Base-by-base conservation (phyloP, 2,797 vertebrate genomes). In the Muscicapa striata region DNA sequence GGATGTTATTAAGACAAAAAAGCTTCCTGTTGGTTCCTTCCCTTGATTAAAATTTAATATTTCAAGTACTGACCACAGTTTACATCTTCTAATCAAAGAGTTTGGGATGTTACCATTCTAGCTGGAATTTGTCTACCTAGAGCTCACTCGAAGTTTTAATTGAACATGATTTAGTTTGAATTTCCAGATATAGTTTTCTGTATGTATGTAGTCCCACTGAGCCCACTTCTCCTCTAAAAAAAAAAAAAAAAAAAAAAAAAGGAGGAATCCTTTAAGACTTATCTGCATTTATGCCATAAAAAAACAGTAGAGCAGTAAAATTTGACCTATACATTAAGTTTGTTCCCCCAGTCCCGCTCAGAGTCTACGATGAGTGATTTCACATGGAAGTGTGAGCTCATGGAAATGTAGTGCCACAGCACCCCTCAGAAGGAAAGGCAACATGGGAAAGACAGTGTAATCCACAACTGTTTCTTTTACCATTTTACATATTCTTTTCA, bases 381-480 rank as follows among this genome's bases (percentile, higher is more conserved):
- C 82, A 43, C 27, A 19, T 51, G 22, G 32, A 38, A 32, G 4
- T 13, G 5, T 45, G 6, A 16, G 23, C 13, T 38, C 22, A 45
- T 23, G 32, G 45, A 66, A 27, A 38, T 23, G 32, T 38, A 51
- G 32, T 21, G 52, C 14, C 49, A 13, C 6, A 36, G 45, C 32
- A 58, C 2, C 45, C 36, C 70, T 51, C 52, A 20, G 15, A 58
- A 51, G 38, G 62, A 59, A 41, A 51, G 22, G 18, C 22, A 59
- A 32, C 27, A 13, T 36, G 26, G 27, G 12, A 58, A 51, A 45
- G 62, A 15, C 12, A 43, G 7, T 67, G 32, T 15, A 36, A 67
- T 12, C 4, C 27, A 36, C 1, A 0, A 74, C 6, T 43, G 32
- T 1, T 6, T 40, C 29, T 57, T 34, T 6, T 3, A 15, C 11